A percentile compares a stretch with the other conserved stretches of the same genome.
Evolutionary conservation across 2,888 invertebrate species (phyloP).

Genomic region (Caenorhabditis macrosperma): DNA sequence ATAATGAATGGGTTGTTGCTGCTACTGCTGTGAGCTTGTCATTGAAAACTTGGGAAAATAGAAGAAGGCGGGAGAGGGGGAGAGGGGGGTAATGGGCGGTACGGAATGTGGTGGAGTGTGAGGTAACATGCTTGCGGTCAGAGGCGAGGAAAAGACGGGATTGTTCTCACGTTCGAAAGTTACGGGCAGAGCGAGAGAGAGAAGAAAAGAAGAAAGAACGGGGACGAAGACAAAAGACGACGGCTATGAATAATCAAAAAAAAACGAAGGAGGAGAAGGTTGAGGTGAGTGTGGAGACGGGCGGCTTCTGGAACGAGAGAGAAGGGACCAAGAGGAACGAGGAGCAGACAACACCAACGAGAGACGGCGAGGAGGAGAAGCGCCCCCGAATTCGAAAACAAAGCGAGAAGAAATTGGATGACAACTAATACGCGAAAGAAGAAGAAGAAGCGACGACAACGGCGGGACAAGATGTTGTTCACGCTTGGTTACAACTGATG

Average conservation of each 20-base stretch:
- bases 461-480: slow-evolving; percentile 29
- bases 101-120: neutral
- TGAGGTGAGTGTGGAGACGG: slow-evolving; percentile 8
- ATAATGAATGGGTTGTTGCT: neutral
- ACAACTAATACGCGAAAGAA: slow-evolving; percentile 41
- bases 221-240: neutral
- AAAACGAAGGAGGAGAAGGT: slow-evolving; percentile 13
- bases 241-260: slow-evolving; percentile 32
- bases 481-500: slow-evolving; percentile 52
- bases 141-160: neutral
- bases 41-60: neutral
- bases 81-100: neutral
- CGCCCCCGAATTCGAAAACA: slow-evolving; percentile 26
- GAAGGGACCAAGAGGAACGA: neutral
- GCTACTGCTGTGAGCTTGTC: neutral
- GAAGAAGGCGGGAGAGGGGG: neutral
- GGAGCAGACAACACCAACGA: neutral
- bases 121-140: neutral
- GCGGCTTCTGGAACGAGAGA: slow-evolving; percentile 11
- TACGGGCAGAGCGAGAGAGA: neutral
- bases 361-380: slow-evolving; percentile 11
- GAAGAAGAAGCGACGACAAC: slow-evolving; percentile 7
- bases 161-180: slow-evolving; percentile 13
- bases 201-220: slow-evolving; percentile 6
- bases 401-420: slow-evolving; percentile 40